Evolutionary conservation across 2,888 invertebrate genomes (phyloP).

Genomic region (Tillus elongatus): DNA sequence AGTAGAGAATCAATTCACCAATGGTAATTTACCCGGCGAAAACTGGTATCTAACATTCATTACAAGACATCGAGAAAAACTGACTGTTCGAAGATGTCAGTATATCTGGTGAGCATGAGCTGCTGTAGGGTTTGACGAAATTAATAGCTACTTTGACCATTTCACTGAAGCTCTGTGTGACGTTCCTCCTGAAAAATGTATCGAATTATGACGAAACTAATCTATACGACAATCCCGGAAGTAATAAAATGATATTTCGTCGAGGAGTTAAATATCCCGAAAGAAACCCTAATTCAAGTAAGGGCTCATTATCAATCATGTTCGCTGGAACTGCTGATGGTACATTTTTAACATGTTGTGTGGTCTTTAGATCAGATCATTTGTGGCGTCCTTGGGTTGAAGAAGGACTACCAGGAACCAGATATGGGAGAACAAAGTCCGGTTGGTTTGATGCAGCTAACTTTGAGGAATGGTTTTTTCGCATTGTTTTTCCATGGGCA

Average conservation of each 20-base stretch:
- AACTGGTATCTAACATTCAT: slow-evolving; percentile 5
- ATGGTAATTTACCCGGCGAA: neutral
- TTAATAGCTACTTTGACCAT: slow-evolving; percentile 4
- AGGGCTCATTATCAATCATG: slow-evolving; percentile 10
- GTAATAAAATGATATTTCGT: slow-evolving; percentile 6
- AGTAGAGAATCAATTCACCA: too few species aligned
- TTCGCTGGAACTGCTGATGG: slow-evolving; percentile 13
- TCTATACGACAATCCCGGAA: neutral
- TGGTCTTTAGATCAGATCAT: too few species aligned
- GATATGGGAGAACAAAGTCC: slow-evolving; percentile 27
- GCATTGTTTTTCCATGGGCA: neutral
- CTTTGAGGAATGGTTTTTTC: slow-evolving; percentile 5
- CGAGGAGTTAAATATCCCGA: slow-evolving; percentile 13
- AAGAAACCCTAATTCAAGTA: slow-evolving; percentile 12
- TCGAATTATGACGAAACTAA: slow-evolving; percentile 7
- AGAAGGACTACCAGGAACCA: too few species aligned
- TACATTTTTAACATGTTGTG: too few species aligned
- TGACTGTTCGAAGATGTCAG: neutral
- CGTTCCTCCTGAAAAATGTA: slow-evolving; percentile 6
- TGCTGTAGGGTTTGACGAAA: neutral
- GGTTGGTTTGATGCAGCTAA: too few species aligned
- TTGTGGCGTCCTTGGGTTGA: too few species aligned
- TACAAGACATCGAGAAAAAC: neutral
- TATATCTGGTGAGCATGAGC: slow-evolving; percentile 5
- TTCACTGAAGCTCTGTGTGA: neutral